phyloP scores from a whole-genome alignment of 2,888 invertebrate species.

The Zygothrica quintamaculata region DNA sequence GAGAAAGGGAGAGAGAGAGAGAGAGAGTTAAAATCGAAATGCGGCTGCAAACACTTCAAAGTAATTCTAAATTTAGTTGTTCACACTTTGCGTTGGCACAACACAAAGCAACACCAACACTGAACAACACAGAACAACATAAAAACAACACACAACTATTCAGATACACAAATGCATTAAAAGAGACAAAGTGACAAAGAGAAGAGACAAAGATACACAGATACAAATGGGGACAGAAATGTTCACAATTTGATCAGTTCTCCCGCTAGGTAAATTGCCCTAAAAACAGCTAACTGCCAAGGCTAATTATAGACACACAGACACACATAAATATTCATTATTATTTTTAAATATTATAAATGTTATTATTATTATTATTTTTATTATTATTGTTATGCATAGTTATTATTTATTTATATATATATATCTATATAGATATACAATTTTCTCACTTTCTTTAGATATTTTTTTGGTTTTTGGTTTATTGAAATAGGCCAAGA shows the following conservation, averaged over 20 bases:
- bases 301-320: background rate
- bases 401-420: slow-evolving; percentile 19
- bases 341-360: background rate
- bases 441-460: slow-evolving; percentile 24
- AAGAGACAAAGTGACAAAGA: background rate
- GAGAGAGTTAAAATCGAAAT: no score
- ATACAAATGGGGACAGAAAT: slow-evolving; percentile 56
- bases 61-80: slow-evolving; percentile 70
- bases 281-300: background rate
- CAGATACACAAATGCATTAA: slow-evolving; percentile 12
- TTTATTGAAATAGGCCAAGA: slow-evolving; percentile 62
- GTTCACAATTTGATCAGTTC: slow-evolving; percentile 38
- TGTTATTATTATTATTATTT: background rate
- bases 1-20: no score
- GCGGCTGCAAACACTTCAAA: slow-evolving; percentile 57
- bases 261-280: no score
- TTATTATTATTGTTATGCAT: slow-evolving; percentile 5
- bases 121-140: no score
- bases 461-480: slow-evolving; percentile 6
- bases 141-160: no score
- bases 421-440: slow-evolving; percentile 17
- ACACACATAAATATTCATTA: background rate
- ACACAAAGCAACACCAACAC: no score
- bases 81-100: slow-evolving; percentile 78
- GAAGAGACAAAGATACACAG: slow-evolving; percentile 1